phyloP scores from a whole-genome alignment of 2,888 invertebrate species.

The Nomada flava region DNA sequence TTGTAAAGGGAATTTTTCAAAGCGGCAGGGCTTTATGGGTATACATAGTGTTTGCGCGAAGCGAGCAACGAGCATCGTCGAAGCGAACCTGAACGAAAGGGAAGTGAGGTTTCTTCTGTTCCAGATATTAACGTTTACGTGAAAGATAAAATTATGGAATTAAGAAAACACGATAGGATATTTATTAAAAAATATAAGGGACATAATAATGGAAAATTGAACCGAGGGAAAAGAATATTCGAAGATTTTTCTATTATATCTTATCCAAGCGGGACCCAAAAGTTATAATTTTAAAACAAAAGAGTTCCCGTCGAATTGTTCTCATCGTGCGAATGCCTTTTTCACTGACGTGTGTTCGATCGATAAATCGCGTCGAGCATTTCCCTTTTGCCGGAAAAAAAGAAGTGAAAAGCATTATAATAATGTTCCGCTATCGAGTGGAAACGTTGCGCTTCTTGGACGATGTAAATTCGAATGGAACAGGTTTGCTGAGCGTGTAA shows the following conservation, averaged over 20 bases:
- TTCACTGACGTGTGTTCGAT: neutral
- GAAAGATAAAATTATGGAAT: too few relatives aligned
- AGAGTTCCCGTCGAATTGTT: too few relatives aligned
- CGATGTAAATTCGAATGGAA: conserved; percentile 51
- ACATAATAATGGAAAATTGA: too few relatives aligned
- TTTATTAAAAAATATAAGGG: too few relatives aligned
- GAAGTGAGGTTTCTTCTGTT: too few relatives aligned
- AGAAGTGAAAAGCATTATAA: conserved; percentile 44
- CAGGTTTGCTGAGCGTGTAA: conserved; percentile 48
- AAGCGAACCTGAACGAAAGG: neutral
- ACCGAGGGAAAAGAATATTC: too few relatives aligned
- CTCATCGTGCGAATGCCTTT: too few relatives aligned
- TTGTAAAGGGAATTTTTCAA: neutral
- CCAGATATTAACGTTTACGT: too few relatives aligned
- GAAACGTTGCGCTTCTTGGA: conserved; percentile 30
- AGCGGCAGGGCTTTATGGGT: neutral
- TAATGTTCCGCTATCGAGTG: conserved; percentile 25
- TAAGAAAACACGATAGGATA: too few relatives aligned
- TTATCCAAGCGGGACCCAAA: too few relatives aligned
- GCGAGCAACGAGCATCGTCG: neutral
- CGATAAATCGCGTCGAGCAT: neutral
- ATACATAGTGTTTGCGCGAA: neutral
- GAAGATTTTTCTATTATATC: too few relatives aligned
- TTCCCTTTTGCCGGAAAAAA: conserved; percentile 1
- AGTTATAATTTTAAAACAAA: too few relatives aligned